Percentiles rank a stretch among this genome's conserved stretches.
These are phyloP conservation scores for Elgonia sp. DNA, from an alignment of 2,888 invertebrate genomes.

Conservation along the genomic window DNA sequence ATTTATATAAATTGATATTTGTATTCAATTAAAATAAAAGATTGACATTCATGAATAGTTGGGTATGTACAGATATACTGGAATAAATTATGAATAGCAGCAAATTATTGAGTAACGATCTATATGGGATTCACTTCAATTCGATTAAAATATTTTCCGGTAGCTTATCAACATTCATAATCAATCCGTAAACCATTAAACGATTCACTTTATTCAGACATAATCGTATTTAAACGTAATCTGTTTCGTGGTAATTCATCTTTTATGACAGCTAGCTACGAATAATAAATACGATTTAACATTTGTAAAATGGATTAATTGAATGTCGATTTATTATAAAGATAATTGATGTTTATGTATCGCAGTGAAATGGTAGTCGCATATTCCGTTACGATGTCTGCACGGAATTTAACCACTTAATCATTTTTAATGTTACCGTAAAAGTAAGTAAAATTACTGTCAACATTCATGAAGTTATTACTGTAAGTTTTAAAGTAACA, in stretches of 20 bases:
- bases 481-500: slow-evolving; percentile 33
- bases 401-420: neutral
- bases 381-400: neutral
- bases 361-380: neutral
- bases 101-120: neutral
- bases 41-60: too few relatives aligned
- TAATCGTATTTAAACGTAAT: slow-evolving; percentile 9
- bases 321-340: slow-evolving; percentile 11
- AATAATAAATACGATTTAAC: neutral
- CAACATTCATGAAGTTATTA: slow-evolving; percentile 34
- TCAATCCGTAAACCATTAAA: slow-evolving; percentile 15
- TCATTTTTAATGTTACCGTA: slow-evolving; percentile 28
- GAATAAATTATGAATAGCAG: neutral
- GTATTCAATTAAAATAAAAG: too few relatives aligned
- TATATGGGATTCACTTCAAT: neutral
- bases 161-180: slow-evolving; percentile 9
- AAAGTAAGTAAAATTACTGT: slow-evolving; percentile 29
- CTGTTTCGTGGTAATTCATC: neutral
- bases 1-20: too few relatives aligned
- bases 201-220: slow-evolving; percentile 10
- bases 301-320: slow-evolving; percentile 2
- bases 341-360: neutral
- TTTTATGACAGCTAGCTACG: neutral
- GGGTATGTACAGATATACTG: too few relatives aligned
- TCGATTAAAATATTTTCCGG: slow-evolving; percentile 8